Conservation (phyloP, 64 coral and sea anemone genomes). For the Montipora sp. region DNA sequence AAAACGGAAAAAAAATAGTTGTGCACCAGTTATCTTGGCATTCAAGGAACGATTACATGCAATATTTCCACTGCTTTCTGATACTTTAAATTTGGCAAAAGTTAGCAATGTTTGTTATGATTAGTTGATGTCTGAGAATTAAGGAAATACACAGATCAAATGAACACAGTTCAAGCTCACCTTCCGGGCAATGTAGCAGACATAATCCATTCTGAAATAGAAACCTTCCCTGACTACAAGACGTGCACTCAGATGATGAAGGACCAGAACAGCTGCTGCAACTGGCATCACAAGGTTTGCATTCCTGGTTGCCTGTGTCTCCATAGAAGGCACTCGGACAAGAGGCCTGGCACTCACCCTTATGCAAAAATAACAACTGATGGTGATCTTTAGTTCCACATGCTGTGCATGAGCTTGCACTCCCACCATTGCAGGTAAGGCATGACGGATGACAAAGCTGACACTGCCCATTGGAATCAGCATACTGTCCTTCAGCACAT, state of each 20-base stretch:
- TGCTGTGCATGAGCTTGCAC: slow-evolving; percentile 67
- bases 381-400: slow-evolving; percentile 62
- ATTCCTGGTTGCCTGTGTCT: slow-evolving; percentile 60
- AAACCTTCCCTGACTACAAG: slow-evolving; percentile 72
- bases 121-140: no score
- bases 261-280: slow-evolving; percentile 80
- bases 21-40: no score
- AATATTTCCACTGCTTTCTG: neutral
- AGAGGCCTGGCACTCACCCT: slow-evolving; percentile 67
- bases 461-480: slow-evolving; percentile 44
- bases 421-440: slow-evolving; percentile 54
- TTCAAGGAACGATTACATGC: no score
- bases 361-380: slow-evolving; percentile 44
- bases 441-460: slow-evolving; percentile 84
- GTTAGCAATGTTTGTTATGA: neutral
- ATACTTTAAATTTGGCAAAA: neutral
- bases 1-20: no score
- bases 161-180: slow-evolving; percentile 38
- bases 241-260: slow-evolving; percentile 62
- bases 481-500: slow-evolving; percentile 59
- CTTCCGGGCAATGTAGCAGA: slow-evolving; percentile 74
- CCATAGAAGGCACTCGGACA: slow-evolving; percentile 82
- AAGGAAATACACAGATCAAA: neutral
- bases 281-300: slow-evolving; percentile 72
- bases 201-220: slow-evolving; percentile 64